These are phyloP conservation scores for Paratilapia polleni DNA, from an alignment of 2,113 vertebrate species.

Conservation along the genomic window DNA sequence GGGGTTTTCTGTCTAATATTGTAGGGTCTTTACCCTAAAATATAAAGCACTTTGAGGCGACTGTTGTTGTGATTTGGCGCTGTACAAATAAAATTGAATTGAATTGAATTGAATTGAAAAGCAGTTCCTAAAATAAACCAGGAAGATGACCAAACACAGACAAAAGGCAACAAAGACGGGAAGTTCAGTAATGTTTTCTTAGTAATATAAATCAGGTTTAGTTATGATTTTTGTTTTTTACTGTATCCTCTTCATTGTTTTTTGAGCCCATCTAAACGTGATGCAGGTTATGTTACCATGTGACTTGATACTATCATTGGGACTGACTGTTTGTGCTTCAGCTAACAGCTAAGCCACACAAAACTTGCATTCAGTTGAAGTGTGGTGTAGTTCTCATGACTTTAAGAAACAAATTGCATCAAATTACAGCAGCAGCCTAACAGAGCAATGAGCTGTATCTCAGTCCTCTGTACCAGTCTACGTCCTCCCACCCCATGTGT, in stretches of 20 bases:
- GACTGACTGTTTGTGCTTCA: not conserved
- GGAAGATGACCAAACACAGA: not conserved
- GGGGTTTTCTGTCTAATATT: too few relatives aligned
- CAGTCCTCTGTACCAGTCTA: conserved; percentile 19
- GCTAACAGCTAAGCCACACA: not conserved
- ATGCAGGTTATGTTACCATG: not conserved
- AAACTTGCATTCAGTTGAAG: conserved; percentile 1
- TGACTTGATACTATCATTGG: not conserved
- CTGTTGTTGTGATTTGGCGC: too few relatives aligned
- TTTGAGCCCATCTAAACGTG: not conserved
- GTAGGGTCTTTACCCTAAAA: too few relatives aligned
- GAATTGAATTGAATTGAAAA: too few relatives aligned
- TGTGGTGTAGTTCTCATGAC: not conserved
- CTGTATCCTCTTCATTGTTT: not conserved
- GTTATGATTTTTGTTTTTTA: not conserved
- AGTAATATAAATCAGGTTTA: not conserved
- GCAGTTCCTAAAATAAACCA: not conserved
- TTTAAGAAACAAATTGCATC: conserved; percentile 16
- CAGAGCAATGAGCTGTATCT: conserved; percentile 3
- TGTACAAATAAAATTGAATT: too few relatives aligned
- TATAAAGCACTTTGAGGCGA: too few relatives aligned
- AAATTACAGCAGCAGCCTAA: not conserved
- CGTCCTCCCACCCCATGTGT: conserved; percentile 52
- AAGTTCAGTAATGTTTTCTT: not conserved
- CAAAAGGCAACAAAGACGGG: not conserved